Evolutionary conservation across 2,888 invertebrate species (phyloP).

Genomic region (Tethea ocularis): DNA sequence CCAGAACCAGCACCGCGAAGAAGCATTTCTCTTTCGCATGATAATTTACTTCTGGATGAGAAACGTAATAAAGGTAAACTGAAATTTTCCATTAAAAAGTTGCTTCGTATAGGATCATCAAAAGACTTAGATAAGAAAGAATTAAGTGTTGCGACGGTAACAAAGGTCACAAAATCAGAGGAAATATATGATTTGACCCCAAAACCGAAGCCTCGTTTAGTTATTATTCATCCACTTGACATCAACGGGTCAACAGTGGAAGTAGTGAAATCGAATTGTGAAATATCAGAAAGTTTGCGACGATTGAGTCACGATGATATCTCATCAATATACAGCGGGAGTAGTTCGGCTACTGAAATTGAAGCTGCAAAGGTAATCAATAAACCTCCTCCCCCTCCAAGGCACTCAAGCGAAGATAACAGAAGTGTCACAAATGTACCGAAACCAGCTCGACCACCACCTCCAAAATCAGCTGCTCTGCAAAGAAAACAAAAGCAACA

Average conservation of each 20-base stretch:
- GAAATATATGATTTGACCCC: conserved; percentile 83
- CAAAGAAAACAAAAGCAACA: conserved; percentile 85
- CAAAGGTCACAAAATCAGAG: conserved; percentile 81
- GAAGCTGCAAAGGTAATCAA: conserved; percentile 71
- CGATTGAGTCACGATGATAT: conserved; percentile 80
- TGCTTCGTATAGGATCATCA: conserved; percentile 90
- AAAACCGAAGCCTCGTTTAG: conserved; percentile 89
- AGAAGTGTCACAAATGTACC: conserved; percentile 79
- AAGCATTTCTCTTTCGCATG: conserved; percentile 89
- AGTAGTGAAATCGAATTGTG: conserved; percentile 85
- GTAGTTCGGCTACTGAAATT: conserved; percentile 66
- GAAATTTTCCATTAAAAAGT: conserved; percentile 92
- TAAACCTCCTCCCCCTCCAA: conserved; percentile 91
- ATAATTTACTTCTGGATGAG: conserved; percentile 85
- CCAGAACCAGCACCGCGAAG: conserved; percentile 88
- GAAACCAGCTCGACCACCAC: conserved; percentile 89
- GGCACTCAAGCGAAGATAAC: conserved; percentile 78
- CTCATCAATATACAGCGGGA: conserved; percentile 78
- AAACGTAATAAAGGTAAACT: conserved; percentile 88
- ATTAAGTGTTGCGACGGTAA: conserved; percentile 62
- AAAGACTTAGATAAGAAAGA: conserved; percentile 87
- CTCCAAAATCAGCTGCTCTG: conserved; percentile 87
- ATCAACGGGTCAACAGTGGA: conserved; percentile 92
- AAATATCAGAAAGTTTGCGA: conserved; percentile 63
- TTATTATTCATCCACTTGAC: conserved; percentile 95